Evolutionary conservation across 2,888 invertebrate species (phyloP).

Genomic region (Cataglyphis rosenhaueri): DNA sequence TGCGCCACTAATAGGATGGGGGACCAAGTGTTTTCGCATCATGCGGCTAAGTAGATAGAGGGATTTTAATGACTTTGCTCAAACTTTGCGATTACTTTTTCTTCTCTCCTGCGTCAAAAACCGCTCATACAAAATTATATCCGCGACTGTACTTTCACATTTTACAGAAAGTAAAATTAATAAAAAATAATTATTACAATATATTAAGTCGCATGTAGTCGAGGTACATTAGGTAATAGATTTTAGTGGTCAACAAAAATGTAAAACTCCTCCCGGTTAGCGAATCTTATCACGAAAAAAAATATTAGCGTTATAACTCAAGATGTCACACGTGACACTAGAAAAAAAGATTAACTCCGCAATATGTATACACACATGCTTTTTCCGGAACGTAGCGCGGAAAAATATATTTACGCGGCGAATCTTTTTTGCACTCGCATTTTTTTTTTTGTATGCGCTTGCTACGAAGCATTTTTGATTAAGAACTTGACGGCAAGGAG

Average conservation of each 20-base stretch:
- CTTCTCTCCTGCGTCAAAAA: not conserved
- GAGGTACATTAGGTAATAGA: not conserved
- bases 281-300: not conserved
- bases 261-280: not conserved
- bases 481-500: constrained; percentile 25
- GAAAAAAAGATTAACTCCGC: constrained; percentile 1
- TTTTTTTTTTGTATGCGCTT: not conserved
- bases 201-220: not conserved
- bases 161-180: not conserved
- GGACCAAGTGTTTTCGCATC: constrained; percentile 1
- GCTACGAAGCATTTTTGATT: constrained; percentile 29
- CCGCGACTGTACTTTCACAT: not conserved
- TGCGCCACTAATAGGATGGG: not conserved
- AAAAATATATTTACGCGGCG: not conserved
- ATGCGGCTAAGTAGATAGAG: not conserved
- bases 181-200: constrained; percentile 1
- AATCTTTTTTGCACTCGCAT: constrained; percentile 5
- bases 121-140: not conserved
- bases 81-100: not conserved
- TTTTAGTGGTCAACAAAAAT: not conserved
- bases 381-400: not conserved
- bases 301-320: not conserved
- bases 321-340: not conserved
- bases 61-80: constrained; percentile 22
- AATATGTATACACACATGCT: not conserved